Conservation (phyloP, 2,888 invertebrate genomes). For the Disparrhopalites patrizii region DNA sequence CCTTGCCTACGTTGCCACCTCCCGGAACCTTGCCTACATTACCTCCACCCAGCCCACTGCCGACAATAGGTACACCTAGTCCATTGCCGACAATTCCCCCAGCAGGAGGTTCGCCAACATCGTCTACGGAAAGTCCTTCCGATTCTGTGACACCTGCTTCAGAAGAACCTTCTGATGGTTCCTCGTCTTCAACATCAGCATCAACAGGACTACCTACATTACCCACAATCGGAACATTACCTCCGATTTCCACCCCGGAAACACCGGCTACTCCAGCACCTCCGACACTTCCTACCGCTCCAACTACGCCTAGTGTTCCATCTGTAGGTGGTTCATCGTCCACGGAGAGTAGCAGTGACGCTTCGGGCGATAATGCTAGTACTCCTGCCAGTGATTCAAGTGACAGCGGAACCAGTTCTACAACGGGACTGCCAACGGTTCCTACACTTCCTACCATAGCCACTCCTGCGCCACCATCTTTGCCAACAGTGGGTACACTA, state of each 20-base stretch:
- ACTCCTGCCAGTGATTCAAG: neutral
- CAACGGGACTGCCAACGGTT: neutral
- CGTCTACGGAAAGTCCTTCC: neutral
- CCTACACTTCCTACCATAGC: neutral
- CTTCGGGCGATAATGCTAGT: too few relatives aligned
- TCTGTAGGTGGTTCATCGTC: neutral
- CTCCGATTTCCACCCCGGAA: too few relatives aligned
- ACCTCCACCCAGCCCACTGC: neutral
- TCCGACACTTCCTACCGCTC: neutral
- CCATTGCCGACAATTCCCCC: conserved; percentile 1
- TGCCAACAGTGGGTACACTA: conserved; percentile 7
- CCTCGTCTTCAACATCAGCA: conserved; percentile 9
- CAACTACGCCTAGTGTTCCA: neutral
- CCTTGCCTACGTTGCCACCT: conserved; percentile 1
- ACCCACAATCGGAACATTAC: conserved; percentile 9
- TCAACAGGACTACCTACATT: conserved; percentile 12
- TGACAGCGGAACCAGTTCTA: neutral
- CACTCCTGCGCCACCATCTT: conserved; percentile 10
- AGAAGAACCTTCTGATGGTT: neutral
- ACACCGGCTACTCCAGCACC: neutral
- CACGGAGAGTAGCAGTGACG: neutral
- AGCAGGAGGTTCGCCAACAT: neutral
- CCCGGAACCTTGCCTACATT: conserved; percentile 4
- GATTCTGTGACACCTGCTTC: neutral
- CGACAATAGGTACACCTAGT: neutral